A percentile compares a stretch with the other conserved stretches of the same genome.
Conservation (phyloP, 2,797 vertebrate genomes). For the Selene dorsalis region DNA sequence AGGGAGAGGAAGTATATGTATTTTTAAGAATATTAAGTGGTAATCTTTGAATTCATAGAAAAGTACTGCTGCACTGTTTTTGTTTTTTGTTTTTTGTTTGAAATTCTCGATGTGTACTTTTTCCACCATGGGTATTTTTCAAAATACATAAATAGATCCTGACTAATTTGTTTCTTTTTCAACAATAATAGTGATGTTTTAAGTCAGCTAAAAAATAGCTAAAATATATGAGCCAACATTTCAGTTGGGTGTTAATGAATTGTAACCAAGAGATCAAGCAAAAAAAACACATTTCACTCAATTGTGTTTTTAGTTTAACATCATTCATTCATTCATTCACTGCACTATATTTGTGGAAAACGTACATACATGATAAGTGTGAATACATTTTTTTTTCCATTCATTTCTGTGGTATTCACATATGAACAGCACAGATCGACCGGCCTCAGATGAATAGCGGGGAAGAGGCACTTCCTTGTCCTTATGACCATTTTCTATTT, state of each 20-base stretch:
- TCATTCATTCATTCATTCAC: background rate
- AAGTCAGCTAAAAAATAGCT: background rate
- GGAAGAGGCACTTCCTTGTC: conserved; percentile 50
- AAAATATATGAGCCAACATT: background rate
- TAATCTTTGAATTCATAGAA: background rate
- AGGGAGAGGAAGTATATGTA: too few relatives aligned
- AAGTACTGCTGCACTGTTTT: background rate
- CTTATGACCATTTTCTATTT: conserved; percentile 44
- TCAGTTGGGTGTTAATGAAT: background rate
- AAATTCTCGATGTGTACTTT: background rate
- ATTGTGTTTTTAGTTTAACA: background rate
- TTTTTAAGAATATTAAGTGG: background rate
- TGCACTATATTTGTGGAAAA: background rate
- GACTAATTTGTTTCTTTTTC: background rate
- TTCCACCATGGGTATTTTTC: background rate
- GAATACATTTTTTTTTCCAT: conserved; percentile 6
- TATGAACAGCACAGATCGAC: conserved; percentile 16
- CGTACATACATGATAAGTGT: background rate
- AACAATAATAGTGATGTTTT: background rate
- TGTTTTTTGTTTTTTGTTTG: background rate
- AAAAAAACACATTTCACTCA: background rate
- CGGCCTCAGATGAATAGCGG: conserved; percentile 40
- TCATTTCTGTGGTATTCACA: background rate
- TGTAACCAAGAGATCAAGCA: background rate
- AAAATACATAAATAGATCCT: background rate